These are phyloP conservation scores for Nannoperca obscura DNA, from an alignment of 2,797 vertebrate genomes.

Conservation along the genomic window DNA sequence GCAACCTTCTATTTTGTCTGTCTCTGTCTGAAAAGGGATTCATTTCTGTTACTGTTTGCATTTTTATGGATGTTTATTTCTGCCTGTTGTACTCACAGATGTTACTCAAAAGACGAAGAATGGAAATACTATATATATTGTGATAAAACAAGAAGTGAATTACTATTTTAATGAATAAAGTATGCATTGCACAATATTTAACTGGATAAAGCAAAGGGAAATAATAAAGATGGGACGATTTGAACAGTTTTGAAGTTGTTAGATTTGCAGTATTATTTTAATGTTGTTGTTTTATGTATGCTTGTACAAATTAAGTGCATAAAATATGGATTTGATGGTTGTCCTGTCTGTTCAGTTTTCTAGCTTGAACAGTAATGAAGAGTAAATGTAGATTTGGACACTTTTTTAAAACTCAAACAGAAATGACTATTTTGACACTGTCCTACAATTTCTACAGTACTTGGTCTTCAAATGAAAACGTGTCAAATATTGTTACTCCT, in stretches of 20 bases:
- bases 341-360: constrained; percentile 31
- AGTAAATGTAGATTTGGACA: constrained; percentile 28
- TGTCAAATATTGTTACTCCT: constrained; percentile 63
- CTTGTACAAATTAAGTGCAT: constrained; percentile 33
- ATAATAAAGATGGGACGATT: constrained; percentile 22
- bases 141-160: constrained; percentile 27
- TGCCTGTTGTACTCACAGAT: constrained; percentile 30
- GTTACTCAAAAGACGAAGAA: constrained; percentile 18
- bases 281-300: constrained; percentile 51
- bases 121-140: constrained; percentile 2
- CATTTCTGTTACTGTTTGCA: constrained; percentile 22
- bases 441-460: constrained; percentile 72
- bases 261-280: constrained; percentile 54
- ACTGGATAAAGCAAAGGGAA: constrained; percentile 44
- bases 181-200: constrained; percentile 59
- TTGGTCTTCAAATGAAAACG: constrained; percentile 49
- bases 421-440: constrained; percentile 72
- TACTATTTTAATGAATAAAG: constrained; percentile 9
- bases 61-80: constrained; percentile 32
- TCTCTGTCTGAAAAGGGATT: constrained; percentile 51
- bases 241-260: constrained; percentile 50
- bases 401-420: constrained; percentile 48
- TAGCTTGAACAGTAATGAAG: constrained; percentile 23
- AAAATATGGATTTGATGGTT: constrained; percentile 53
- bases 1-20: constrained; percentile 41